Evolutionary conservation across 2,888 invertebrate species (phyloP).

Genomic region (Halocaridina rubra): DNA sequence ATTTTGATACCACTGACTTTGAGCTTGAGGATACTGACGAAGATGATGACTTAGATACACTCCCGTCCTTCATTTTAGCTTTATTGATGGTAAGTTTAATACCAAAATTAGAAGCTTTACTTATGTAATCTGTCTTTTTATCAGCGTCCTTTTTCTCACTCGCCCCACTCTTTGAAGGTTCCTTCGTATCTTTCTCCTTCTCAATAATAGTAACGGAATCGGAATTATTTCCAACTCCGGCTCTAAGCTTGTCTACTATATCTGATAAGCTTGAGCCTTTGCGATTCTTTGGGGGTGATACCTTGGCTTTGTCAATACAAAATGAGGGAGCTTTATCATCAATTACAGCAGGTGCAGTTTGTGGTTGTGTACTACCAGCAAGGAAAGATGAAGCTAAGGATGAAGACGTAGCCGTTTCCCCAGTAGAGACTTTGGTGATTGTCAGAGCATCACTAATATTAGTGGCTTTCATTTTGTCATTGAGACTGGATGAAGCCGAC

Average conservation of each 20-base stretch:
- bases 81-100: constrained; percentile 94
- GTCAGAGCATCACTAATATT: constrained; percentile 55
- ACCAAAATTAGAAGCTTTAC: constrained; percentile 88
- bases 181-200: constrained; percentile 52
- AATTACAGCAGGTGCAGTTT: constrained; percentile 29
- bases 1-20: constrained; percentile 32
- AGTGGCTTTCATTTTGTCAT: constrained; percentile 51
- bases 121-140: constrained; percentile 75
- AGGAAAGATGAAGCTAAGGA: constrained; percentile 51
- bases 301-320: constrained; percentile 57
- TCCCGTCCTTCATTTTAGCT: constrained; percentile 70
- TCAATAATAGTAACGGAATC: constrained; percentile 47
- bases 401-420: constrained; percentile 51
- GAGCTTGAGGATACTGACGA: constrained; percentile 39
- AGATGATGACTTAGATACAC: constrained; percentile 17
- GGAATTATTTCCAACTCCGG: constrained; percentile 47
- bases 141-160: constrained; percentile 56
- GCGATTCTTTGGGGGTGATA: constrained; percentile 61
- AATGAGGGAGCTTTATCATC: constrained; percentile 52
- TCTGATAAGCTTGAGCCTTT: constrained; percentile 62
- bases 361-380: constrained; percentile 26
- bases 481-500: background rate
- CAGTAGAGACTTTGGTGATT: constrained; percentile 56
- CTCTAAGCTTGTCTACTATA: constrained; percentile 61
- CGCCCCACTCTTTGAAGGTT: constrained; percentile 42